Evolutionary conservation across 2,888 invertebrate genomes (phyloP).

Genomic region (Acheta domesticus): DNA sequence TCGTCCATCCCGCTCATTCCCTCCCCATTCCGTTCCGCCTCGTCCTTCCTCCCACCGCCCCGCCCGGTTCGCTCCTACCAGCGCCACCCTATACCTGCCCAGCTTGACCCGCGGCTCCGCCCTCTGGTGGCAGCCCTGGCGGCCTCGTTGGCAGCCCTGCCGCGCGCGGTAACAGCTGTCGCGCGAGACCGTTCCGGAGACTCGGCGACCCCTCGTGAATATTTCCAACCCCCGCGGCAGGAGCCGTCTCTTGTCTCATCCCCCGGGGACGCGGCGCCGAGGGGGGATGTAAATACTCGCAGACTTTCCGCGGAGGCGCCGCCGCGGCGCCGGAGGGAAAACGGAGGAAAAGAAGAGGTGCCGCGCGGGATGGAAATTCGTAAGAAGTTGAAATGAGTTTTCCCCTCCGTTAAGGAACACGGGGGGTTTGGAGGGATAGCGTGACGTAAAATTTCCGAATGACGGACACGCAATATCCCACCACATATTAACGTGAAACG

Average conservation of each 20-base stretch:
- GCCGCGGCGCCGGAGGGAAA: background rate
- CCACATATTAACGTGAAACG: too few relatives aligned
- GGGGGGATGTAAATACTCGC: background rate
- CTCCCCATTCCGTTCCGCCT: too few relatives aligned
- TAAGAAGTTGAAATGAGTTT: conserved; percentile 18
- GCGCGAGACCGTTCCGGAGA: background rate
- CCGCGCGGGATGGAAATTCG: background rate
- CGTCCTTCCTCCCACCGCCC: too few relatives aligned
- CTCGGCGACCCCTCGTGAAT: background rate
- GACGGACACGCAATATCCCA: too few relatives aligned
- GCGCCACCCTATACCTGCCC: too few relatives aligned
- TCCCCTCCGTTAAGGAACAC: background rate
- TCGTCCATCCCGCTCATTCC: too few relatives aligned
- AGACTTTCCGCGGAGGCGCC: background rate
- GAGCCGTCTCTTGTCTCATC: background rate
- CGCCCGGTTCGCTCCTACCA: too few relatives aligned
- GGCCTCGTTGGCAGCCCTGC: background rate
- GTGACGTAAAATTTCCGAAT: too few relatives aligned
- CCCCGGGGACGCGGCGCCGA: background rate
- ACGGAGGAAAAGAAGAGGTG: background rate
- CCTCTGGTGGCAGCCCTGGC: too few relatives aligned
- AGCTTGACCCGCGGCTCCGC: too few relatives aligned
- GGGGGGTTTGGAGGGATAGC: background rate
- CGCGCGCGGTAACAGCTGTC: background rate
- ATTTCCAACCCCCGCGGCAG: background rate